Conservation (phyloP, 2,888 invertebrate species). For the Drosophila incognita region DNA sequence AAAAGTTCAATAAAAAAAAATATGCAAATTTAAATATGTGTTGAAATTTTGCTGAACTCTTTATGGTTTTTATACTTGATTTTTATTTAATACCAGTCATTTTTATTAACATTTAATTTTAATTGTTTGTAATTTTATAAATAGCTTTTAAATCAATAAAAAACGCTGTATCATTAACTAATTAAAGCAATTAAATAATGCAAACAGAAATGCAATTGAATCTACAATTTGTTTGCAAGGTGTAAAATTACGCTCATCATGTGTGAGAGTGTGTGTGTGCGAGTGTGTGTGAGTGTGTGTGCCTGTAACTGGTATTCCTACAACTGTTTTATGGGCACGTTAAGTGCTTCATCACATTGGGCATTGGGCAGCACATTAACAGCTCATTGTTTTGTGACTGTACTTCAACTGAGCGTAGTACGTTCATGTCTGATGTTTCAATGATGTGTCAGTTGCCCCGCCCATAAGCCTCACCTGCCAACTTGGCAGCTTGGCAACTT, state of each 20-base stretch:
- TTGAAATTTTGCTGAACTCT: background rate
- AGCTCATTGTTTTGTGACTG: slow-evolving; percentile 45
- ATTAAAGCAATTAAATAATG: background rate
- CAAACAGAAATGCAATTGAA: background rate
- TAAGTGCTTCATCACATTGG: slow-evolving; percentile 61
- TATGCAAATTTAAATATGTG: background rate
- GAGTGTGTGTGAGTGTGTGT: background rate
- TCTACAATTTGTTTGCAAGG: background rate
- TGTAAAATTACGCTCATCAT: background rate
- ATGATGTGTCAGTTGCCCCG: slow-evolving; percentile 47
- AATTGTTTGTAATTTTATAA: background rate
- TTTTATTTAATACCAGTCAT: background rate
- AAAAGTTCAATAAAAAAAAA: background rate
- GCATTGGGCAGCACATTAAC: slow-evolving; percentile 42
- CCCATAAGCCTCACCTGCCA: slow-evolving; percentile 23
- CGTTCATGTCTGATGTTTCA: slow-evolving; percentile 34
- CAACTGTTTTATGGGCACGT: slow-evolving; percentile 41
- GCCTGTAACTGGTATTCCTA: slow-evolving; percentile 41
- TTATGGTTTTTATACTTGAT: background rate
- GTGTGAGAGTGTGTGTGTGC: background rate
- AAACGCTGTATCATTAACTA: background rate
- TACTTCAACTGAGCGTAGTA: slow-evolving; percentile 4
- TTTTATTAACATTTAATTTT: background rate
- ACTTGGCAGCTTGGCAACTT: background rate
- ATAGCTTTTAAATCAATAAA: background rate